Conservation (phyloP, 2,797 vertebrate species). For the Paratrypauchen microcephalus region DNA sequence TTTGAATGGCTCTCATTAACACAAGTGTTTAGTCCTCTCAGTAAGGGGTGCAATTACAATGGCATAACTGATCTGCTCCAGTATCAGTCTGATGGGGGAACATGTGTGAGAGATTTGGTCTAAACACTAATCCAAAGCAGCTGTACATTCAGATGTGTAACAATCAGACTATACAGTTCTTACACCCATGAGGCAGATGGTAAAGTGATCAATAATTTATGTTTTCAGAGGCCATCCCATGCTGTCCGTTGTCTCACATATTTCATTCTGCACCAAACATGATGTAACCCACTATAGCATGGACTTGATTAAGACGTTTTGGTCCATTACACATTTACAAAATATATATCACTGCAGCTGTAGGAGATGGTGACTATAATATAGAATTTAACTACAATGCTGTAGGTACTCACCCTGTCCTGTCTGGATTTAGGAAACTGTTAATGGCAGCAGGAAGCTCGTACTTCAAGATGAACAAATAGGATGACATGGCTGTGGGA, state of each 20-base stretch:
- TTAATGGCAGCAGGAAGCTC: slow-evolving; percentile 89
- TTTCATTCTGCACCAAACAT: background rate
- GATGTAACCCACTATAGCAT: background rate
- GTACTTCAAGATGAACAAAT: slow-evolving; percentile 92
- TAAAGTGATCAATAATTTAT: slow-evolving; percentile 66
- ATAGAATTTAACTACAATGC: background rate
- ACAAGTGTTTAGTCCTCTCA: slow-evolving; percentile 67
- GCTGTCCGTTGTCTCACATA: background rate
- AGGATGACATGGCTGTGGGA: slow-evolving; percentile 92
- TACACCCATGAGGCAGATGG: slow-evolving; percentile 69
- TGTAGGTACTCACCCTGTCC: slow-evolving; percentile 78
- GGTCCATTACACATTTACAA: slow-evolving; percentile 5
- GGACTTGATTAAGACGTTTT: background rate
- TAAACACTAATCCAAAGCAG: slow-evolving; percentile 76
- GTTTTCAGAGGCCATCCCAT: slow-evolving; percentile 13
- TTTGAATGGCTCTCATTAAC: slow-evolving; percentile 72
- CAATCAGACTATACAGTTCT: slow-evolving; percentile 57
- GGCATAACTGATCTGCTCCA: slow-evolving; percentile 78
- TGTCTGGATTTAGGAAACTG: slow-evolving; percentile 76
- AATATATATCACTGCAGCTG: slow-evolving; percentile 35
- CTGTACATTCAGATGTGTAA: slow-evolving; percentile 73
- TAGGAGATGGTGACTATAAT: slow-evolving; percentile 16
- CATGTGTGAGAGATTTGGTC: slow-evolving; percentile 79
- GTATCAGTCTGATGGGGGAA: slow-evolving; percentile 78
- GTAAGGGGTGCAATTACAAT: slow-evolving; percentile 76